phyloP scores from a whole-genome alignment of 35 echinoderm and acorn worm species.

The Lytechinus variegatus region DNA sequence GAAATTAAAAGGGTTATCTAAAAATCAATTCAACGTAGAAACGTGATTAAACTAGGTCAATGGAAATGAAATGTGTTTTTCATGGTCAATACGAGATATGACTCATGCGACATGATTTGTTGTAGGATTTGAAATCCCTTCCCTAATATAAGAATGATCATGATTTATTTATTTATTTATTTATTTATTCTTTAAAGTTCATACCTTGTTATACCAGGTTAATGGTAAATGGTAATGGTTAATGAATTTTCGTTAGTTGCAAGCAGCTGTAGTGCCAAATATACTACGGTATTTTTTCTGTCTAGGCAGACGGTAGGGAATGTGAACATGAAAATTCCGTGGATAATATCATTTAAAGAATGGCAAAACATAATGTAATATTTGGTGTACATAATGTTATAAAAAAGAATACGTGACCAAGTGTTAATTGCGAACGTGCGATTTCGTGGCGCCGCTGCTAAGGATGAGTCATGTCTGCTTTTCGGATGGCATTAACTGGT shows the following conservation, averaged over 20 bases:
- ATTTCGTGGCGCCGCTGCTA: neutral
- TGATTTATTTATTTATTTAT: neutral
- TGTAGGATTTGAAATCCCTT: neutral
- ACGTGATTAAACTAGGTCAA: neutral
- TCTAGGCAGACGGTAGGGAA: too few species aligned
- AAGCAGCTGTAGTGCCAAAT: too few species aligned
- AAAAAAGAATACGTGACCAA: neutral
- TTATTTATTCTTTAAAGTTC: too few species aligned
- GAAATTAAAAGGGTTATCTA: neutral
- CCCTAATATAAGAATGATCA: neutral
- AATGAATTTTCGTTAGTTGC: too few species aligned
- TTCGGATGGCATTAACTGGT: neutral
- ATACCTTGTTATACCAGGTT: too few species aligned
- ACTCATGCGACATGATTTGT: neutral
- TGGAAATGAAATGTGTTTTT: neutral
- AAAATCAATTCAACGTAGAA: neutral
- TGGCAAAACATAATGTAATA: too few species aligned
- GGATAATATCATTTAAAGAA: too few species aligned
- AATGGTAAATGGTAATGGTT: too few species aligned
- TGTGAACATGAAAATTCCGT: too few species aligned
- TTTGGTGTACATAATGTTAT: neutral
- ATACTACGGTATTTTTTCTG: too few species aligned
- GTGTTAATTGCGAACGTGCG: slow-evolving; percentile 16
- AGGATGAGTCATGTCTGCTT: slow-evolving; percentile 1
- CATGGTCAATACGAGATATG: neutral